phyloP scores from a whole-genome alignment of 2,113 vertebrate species.

The Steatornis caripensis region DNA sequence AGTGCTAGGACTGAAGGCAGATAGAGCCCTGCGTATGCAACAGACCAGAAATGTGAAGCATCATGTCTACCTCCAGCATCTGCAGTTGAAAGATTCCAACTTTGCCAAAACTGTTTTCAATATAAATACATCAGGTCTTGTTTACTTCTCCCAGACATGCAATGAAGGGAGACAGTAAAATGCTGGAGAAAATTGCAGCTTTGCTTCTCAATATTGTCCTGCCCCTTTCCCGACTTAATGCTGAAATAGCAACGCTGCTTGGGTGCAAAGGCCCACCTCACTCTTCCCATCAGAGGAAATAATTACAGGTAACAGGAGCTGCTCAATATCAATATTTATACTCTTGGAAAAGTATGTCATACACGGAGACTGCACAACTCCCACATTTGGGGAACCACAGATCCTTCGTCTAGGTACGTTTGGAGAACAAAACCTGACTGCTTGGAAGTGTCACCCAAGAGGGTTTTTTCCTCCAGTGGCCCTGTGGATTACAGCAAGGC shows the following conservation, averaged over 20 bases:
- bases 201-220: neutral
- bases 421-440: neutral
- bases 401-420: neutral
- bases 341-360: neutral
- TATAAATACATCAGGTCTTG: neutral
- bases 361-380: neutral
- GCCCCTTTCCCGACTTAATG: rapidly evolving
- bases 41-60: neutral
- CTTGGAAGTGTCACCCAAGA: neutral
- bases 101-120: neutral
- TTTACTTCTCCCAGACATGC: neutral
- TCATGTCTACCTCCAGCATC: neutral
- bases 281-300: neutral
- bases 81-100: neutral
- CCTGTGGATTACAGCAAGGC: neutral
- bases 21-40: neutral
- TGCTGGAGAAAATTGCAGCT: neutral
- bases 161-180: neutral
- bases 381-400: neutral
- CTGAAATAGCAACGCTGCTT: neutral
- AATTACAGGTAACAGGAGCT: neutral
- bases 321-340: neutral
- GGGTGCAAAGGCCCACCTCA: rapidly evolving
- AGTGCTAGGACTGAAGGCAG: neutral
- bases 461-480: neutral